Percentiles rank a stretch among this genome's conserved stretches.
phyloP scores from a whole-genome alignment of 2,888 invertebrate genomes.

The Dicycla oo region DNA sequence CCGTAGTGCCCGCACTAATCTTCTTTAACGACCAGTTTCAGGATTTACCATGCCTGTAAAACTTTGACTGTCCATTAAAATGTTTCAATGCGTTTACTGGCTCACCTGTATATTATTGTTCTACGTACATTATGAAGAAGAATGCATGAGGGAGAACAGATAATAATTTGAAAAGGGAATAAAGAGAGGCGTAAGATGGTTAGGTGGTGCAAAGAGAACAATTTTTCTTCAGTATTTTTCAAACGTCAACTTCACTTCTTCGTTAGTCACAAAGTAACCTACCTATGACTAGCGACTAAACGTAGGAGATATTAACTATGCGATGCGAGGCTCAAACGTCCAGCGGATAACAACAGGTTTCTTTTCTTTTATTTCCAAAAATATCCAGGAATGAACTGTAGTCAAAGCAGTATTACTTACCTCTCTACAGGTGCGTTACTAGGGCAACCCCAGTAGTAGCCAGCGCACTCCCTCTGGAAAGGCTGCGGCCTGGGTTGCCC shows the following conservation, averaged over 20 bases:
- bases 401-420: constrained; percentile 59
- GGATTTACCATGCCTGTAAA: constrained; percentile 52
- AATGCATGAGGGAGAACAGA: not conserved
- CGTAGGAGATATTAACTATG: not conserved
- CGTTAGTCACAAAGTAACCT: not conserved
- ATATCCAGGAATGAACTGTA: not conserved
- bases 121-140: not conserved
- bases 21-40: constrained; percentile 40
- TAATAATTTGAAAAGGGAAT: not conserved
- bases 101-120: constrained; percentile 21
- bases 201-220: not conserved
- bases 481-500: constrained; percentile 86
- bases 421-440: constrained; percentile 80
- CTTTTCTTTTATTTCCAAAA: not conserved
- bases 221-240: not conserved
- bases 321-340: not conserved
- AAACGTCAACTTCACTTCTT: not conserved
- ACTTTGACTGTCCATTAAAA: constrained; percentile 43
- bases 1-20: constrained; percentile 38
- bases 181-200: no score
- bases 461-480: constrained; percentile 76
- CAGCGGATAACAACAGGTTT: not conserved
- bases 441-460: constrained; percentile 76
- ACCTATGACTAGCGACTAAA: not conserved
- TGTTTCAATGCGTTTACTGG: constrained; percentile 44